Percentiles rank a stretch among this genome's conserved stretches.
Conservation (phyloP, 2,797 vertebrate genomes). For the Eulemur albifrons region DNA sequence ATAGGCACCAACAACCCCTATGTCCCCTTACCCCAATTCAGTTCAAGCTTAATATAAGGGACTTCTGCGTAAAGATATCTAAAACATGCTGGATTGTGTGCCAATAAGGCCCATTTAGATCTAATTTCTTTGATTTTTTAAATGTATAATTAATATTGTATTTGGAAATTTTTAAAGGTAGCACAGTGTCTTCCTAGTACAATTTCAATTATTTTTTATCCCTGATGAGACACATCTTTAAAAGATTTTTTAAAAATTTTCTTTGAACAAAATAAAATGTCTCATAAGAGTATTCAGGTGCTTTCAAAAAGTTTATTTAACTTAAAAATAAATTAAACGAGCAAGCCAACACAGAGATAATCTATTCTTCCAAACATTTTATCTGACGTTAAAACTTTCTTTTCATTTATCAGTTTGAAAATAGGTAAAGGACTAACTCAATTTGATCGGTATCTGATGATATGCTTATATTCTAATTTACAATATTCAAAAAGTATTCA, state of each 20-base stretch:
- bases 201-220: conserved; percentile 2
- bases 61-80: not conserved
- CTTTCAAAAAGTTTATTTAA: conserved; percentile 32
- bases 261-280: conserved; percentile 40
- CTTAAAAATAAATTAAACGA: not conserved
- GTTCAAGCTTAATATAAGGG: not conserved
- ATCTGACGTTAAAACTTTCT: not conserved
- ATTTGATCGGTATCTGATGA: not conserved
- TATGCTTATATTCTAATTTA: not conserved
- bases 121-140: not conserved
- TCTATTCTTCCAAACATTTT: not conserved
- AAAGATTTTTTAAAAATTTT: not conserved
- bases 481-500: not conserved
- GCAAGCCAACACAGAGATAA: not conserved
- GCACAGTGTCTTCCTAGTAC: not conserved
- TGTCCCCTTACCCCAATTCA: not conserved
- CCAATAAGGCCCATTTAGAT: not conserved
- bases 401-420: conserved; percentile 30
- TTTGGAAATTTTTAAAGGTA: not conserved
- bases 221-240: not conserved
- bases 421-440: not conserved
- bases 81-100: not conserved
- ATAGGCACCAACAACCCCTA: not conserved
- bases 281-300: not conserved
- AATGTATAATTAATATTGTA: not conserved